Percentiles rank a stretch among this genome's conserved stretches.
phyloP scores from a whole-genome alignment of 2,888 invertebrate species.

The Coleophora flavipennella region DNA sequence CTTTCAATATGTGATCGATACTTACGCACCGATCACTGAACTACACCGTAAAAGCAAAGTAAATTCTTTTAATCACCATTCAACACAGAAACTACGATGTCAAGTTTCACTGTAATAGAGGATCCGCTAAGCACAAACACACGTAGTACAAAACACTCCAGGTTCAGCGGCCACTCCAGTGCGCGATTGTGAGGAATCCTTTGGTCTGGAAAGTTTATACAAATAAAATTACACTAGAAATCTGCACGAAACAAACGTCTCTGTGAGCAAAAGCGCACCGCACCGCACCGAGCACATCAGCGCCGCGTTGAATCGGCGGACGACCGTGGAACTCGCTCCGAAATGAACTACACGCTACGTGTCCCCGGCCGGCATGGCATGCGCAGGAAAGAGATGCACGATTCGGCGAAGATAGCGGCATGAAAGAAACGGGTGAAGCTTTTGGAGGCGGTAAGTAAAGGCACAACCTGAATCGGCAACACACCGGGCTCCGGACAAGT shows the following conservation, averaged over 20 bases:
- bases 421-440: slow-evolving; percentile 26
- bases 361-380: slow-evolving; percentile 41
- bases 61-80: slow-evolving; percentile 70
- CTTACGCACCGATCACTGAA: slow-evolving; percentile 43
- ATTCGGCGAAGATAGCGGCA: not conserved
- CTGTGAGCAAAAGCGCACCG: slow-evolving; percentile 29
- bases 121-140: slow-evolving; percentile 14
- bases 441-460: slow-evolving; percentile 44
- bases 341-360: slow-evolving; percentile 45
- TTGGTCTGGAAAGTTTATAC: slow-evolving; percentile 53
- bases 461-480: no score
- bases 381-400: slow-evolving; percentile 37
- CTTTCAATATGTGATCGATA: slow-evolving; percentile 57
- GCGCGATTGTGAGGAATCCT: slow-evolving; percentile 43
- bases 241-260: slow-evolving; percentile 53
- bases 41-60: slow-evolving; percentile 63
- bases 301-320: slow-evolving; percentile 66
- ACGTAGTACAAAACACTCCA: slow-evolving; percentile 51
- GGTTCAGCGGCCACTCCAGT: slow-evolving; percentile 38
- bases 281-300: slow-evolving; percentile 56
- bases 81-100: slow-evolving; percentile 58
- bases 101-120: slow-evolving; percentile 31
- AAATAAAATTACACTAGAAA: slow-evolving; percentile 65
- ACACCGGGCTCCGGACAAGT: slow-evolving; percentile 14
- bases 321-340: slow-evolving; percentile 53